Base-by-base conservation (phyloP, 1,140 invertebrate genomes). In the Drosophila virilis region DNA sequence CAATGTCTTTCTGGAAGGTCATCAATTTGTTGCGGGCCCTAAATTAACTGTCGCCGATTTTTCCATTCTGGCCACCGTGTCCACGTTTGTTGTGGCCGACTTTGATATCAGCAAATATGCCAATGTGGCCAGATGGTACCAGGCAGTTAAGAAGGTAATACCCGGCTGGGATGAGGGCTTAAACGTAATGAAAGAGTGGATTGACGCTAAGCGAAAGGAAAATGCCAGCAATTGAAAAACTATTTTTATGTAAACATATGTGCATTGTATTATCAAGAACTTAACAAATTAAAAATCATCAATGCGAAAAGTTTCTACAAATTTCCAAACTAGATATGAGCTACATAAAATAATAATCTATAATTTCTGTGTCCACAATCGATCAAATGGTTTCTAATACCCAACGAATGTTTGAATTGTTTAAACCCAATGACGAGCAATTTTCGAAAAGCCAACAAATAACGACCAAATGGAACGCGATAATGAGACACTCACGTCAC, bases 11-110 rank as follows among this genome's bases (percentile, higher is more conserved):
- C 91, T 97, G 9, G 94, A 95, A 45, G 94, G 93, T 0, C 92
- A 94, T 61, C 92, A 94, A 12, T 97, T 94, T 88, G 94, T 93
- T 2, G 95, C 95, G 8, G 96, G 96, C 7, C 92, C 94, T 58
- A 93, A 93, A 40, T 88, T 97, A 8, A 97, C 96, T 8, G 86
- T 97, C n/a, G 97, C 96, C 1, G 96, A 97, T 84, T 92, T 96
- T 9, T 77, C 93, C 8, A 74, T 96, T 6, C 83, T 94, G 15
- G 93, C 94, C 10, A 93, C 93, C 0, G 92, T 96, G 9, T 94
- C 95, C 7, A 95, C 95, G 60, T 93, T 94, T 55, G 94, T 97
- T 91, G 94, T 93, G 0, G 92, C 94, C 1, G 94, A 94, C 15
- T 95, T 95, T 48, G 94, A 96, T 77, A 84, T 96, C 35, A 92